Conservation (phyloP, 1,140 invertebrate genomes). For the Heliothis subflexa region DNA sequence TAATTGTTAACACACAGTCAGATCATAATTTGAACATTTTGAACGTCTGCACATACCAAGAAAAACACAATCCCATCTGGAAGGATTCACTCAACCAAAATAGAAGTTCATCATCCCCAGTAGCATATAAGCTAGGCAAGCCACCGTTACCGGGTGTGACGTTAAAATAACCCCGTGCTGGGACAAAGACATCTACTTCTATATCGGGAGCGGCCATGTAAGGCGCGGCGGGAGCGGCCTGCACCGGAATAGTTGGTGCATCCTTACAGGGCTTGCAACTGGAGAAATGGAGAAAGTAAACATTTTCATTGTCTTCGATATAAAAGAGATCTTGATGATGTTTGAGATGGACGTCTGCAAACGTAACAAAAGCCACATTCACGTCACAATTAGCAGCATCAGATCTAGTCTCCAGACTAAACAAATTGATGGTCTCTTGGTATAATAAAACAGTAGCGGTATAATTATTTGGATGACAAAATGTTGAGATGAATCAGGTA, state of each 20-base stretch:
- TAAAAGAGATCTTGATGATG: too few relatives aligned
- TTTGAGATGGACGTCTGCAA: too few relatives aligned
- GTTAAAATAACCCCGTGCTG: constrained; percentile 38
- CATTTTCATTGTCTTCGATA: too few relatives aligned
- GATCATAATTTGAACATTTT: not conserved
- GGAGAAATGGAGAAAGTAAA: not conserved
- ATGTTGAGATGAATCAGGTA: too few relatives aligned
- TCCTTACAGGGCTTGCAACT: constrained; percentile 40
- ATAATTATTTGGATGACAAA: too few relatives aligned
- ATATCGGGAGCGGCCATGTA: constrained; percentile 48
- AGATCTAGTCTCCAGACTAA: not conserved
- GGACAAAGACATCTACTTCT: constrained; percentile 42
- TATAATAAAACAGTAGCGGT: too few relatives aligned
- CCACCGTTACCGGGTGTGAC: constrained; percentile 13
- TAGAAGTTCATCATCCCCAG: constrained; percentile 17
- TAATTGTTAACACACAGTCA: too few relatives aligned
- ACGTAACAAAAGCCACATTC: not conserved
- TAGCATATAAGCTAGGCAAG: constrained; percentile 6
- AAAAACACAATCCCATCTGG: not conserved
- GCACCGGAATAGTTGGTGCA: constrained; percentile 47
- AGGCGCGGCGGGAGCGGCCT: constrained; percentile 27
- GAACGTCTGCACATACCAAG: not conserved
- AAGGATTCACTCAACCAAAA: not conserved
- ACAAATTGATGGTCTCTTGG: too few relatives aligned
- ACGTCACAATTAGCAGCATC: not conserved